Evolutionary conservation across 92 coral and sea anemone genomes (phyloP), one percentile per base, ranked within the genome.

Genomic region (Siderastrea radians): DNA sequence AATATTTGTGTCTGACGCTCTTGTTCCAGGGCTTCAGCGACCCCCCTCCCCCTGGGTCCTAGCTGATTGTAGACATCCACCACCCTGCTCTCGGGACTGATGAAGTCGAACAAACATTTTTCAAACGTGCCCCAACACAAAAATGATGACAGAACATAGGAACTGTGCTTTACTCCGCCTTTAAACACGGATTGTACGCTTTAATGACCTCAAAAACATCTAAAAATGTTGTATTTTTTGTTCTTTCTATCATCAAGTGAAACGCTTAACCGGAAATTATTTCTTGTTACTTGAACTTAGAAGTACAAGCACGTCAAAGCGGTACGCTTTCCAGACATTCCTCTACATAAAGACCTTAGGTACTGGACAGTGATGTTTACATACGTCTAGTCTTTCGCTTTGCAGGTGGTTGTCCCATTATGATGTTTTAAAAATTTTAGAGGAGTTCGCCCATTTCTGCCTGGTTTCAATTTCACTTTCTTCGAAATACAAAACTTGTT

Each of bases 261-360:
- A 82, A 57, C 46, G 67, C 59, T n/a, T 12, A 46, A 70, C 86
- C 70, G 86, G 86, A 70, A 70, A 68, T 68, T 3, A 16, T n/a
- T 60, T 6, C 26, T 1, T 50, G 45, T 19, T 59, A 73, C 77
- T 73, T 73, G 26, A 71, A 72, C 43, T 64, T 64, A 64, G 6
- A 15, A 44, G 45, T 15, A 15, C 6, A 15, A 64, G 68, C 68
- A 1, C 45, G 65, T 10, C 9, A 61, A 7, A 12, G 55, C 13
- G 84, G 15, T 44, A 80, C 44, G 53, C 76, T 69, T 81, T 54
- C 49, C 75, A 55, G 17, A 45, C 85, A 81, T 68, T 54, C 76
- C 54, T 54, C 65, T 8, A 7, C 17, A 53, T 15, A 38, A 55
- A 68, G 49, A 45, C 65, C 48, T 44, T 6, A 46, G 38, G 38